These are phyloP conservation scores for Agrilus mali DNA, from an alignment of 2,888 invertebrate genomes.

Conservation along the genomic window DNA sequence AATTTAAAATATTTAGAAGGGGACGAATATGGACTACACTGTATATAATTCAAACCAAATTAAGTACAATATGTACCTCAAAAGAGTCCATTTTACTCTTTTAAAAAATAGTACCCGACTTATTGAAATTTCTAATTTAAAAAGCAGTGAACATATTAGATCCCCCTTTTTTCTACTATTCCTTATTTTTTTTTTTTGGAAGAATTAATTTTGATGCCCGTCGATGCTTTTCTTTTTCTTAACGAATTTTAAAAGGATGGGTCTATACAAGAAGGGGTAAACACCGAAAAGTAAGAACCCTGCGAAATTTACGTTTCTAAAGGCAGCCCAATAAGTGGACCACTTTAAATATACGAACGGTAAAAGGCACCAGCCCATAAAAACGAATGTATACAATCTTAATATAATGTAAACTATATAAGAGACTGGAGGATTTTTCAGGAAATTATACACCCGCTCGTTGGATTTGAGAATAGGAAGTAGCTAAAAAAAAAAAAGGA, in stretches of 20 bases:
- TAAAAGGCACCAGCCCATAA: conserved; percentile 72
- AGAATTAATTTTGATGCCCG: not conserved
- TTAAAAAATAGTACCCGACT: not conserved
- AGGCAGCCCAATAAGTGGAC: conserved; percentile 54
- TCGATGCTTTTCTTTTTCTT: not conserved
- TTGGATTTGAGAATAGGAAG: conserved; percentile 43
- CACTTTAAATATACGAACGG: conserved; percentile 63
- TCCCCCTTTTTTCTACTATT: not conserved
- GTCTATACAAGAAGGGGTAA: conserved; percentile 50
- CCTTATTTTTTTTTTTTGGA: not conserved
- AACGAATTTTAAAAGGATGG: conserved; percentile 19
- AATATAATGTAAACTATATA: conserved; percentile 43
- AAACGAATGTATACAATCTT: conserved; percentile 62
- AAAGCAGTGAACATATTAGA: not conserved
- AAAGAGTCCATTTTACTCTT: no score
- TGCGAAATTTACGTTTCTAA: conserved; percentile 50
- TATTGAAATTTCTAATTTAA: not conserved
- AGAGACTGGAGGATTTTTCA: conserved; percentile 32
- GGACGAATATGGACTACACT: no score
- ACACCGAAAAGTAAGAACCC: conserved; percentile 54
- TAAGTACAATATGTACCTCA: no score
- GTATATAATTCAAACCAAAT: no score
- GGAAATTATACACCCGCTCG: conserved; percentile 34
- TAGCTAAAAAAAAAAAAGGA: conserved; percentile 33
- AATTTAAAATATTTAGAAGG: no score